Conservation (phyloP, 2,888 invertebrate genomes). For the Coenonympha arcania region DNA sequence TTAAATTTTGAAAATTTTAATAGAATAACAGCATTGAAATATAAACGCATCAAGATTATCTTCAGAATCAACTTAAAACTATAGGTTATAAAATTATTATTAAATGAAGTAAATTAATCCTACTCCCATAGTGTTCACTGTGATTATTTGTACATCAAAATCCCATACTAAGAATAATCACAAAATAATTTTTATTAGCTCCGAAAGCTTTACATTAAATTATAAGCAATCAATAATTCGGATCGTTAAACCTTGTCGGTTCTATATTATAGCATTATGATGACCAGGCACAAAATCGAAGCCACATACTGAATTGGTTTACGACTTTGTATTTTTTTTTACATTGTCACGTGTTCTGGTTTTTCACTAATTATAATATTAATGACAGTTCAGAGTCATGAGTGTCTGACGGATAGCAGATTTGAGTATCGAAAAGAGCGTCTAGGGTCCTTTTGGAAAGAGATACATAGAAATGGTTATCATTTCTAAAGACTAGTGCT, state of each 20-base stretch:
- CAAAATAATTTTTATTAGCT: conserved; percentile 23
- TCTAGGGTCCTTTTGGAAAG: no score
- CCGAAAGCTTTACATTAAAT: conserved; percentile 22
- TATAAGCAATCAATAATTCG: conserved; percentile 14
- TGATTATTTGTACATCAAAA: conserved; percentile 26
- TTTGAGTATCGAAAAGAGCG: no score
- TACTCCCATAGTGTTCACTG: conserved; percentile 28
- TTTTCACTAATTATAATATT: no score
- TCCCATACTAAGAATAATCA: conserved; percentile 21
- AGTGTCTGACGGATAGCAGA: no score
- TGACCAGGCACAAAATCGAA: conserved; percentile 27
- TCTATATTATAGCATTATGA: conserved; percentile 11
- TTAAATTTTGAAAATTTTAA: conserved; percentile 29
- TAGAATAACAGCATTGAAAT: conserved; percentile 26
- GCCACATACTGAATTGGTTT: conserved; percentile 19
- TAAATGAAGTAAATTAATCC: conserved; percentile 21
- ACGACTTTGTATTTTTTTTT: no score
- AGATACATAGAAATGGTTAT: no score
- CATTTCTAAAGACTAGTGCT: no score
- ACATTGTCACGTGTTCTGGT: no score
- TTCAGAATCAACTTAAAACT: conserved; percentile 22
- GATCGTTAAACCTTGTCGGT: conserved; percentile 15
- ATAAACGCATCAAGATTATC: conserved; percentile 25
- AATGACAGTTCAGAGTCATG: no score
- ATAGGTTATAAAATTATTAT: conserved; percentile 24